These are phyloP conservation scores for Phoeniculus purpureus DNA, from an alignment of 2,797 vertebrate genomes.

Conservation along the genomic window DNA sequence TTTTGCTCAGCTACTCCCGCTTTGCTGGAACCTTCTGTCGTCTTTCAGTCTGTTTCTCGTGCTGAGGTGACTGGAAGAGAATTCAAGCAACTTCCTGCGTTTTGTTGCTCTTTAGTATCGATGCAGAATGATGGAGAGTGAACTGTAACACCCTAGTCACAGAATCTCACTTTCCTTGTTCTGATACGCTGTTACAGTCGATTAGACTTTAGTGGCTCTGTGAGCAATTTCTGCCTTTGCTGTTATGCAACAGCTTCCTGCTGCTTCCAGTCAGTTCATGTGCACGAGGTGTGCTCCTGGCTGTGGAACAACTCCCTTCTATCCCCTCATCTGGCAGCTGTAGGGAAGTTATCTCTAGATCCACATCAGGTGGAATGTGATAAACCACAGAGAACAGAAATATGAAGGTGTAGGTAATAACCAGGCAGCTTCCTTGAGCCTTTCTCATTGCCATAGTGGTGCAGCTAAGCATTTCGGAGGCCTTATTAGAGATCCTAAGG, in stretches of 20 bases:
- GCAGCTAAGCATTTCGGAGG: neutral
- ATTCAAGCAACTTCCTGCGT: neutral
- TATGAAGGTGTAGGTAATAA: neutral
- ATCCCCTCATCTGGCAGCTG: neutral
- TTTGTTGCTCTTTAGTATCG: neutral
- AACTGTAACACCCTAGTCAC: neutral
- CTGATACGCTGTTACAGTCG: rapidly evolving
- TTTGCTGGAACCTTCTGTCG: slow-evolving; percentile 28
- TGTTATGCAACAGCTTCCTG: slow-evolving; percentile 28
- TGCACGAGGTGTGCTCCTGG: neutral
- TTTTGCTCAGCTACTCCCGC: slow-evolving; percentile 46
- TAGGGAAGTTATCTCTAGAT: neutral
- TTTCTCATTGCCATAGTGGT: neutral
- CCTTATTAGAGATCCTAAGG: neutral
- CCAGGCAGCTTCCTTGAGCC: neutral
- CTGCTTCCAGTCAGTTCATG: neutral
- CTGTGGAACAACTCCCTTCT: slow-evolving; percentile 2
- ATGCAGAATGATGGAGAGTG: rapidly evolving
- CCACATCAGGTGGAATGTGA: neutral
- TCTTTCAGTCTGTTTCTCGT: neutral
- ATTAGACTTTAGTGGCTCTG: neutral
- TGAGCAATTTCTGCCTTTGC: neutral
- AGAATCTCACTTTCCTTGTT: neutral
- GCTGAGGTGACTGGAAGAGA: neutral
- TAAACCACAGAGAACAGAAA: neutral